Evolutionary conservation across 2,888 invertebrate genomes (phyloP), one percentile per base, ranked within the genome.

Genomic region (Dendrolimus houi): DNA sequence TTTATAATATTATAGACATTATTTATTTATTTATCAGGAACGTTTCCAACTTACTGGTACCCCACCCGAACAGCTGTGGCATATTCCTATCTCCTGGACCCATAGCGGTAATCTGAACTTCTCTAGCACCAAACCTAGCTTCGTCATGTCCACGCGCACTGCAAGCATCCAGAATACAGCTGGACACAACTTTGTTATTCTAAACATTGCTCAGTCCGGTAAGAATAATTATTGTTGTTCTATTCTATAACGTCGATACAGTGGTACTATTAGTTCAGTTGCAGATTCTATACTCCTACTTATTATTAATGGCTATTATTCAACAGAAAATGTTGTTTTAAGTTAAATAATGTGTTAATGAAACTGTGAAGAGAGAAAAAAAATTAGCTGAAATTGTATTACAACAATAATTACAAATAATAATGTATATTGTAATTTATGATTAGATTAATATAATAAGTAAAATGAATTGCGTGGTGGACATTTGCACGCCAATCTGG

Each of bases 101-200:
- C 80, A 84, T 58, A 68, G 74, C 58, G 85, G 69, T 69, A 85
- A 81, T 14, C 66, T 77, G 3, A 64, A 81, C 65, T 92, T 92
- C 63, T 59, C 60, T 3, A 76, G 70, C 59, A 86, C 87, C 0
- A 85, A 70, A 56, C 89, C 92, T 1, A 70, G 68, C 2, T 66
- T 75, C 0, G 64, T 90, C 1, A 65, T 88, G 52, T 72, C 79
- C 1, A 57, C 56, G 0, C 57, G 58, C 3, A 59, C 72, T 1
- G 52, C 60, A 3, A 66, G 63, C 1, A 62, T 85, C 1, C 59
- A 66, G 9, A 76, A 69, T 41, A 63, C 60, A 0, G 52, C 79
- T 58, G 86, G 84, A 57, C 71, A 83, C 52, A 78, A 91, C 59
- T 94, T 93, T 92, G 84, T 94, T 12, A 80, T 94, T 55, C 83